Base-by-base conservation (phyloP, 2,797 vertebrate genomes). In the Pseudochirops cupreus region DNA sequence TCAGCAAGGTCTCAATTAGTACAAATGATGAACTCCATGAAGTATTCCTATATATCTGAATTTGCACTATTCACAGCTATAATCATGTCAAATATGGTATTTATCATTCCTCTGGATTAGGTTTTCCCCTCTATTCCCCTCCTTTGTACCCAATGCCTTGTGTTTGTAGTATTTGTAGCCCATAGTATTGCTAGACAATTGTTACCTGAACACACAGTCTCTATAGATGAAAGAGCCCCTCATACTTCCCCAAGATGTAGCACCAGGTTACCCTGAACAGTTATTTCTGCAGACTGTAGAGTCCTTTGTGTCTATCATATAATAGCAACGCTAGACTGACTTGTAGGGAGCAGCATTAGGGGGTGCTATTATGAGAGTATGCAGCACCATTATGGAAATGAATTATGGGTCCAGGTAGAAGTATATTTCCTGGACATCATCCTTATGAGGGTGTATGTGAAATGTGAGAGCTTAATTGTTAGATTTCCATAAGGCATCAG, bases 181-280 rank as follows among this genome's bases (percentile, higher is more conserved):
- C 98, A 97, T 98, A 98, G 97, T 98, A 95, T 52, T 52, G 56
- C 39, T 87, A 91, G n/a, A 98, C 97, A 98, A 98, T 98, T 95
- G 98, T 98, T 98, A 98, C 98, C 98, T 98, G 94, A 98, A 59
- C 97, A 98, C 98, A 97, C 94, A 98, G 98, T 97, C 98, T 6
- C 46, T n/a, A 3, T 55, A 92, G 2, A 31, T 95, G n/a, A 55
- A 90, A 50, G 92, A 92, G 26, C 62, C 33, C 91, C 93, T 91
- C 26, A 6, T 55, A 16, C 94, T 94, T 55, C 59, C 93, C 95
- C 89, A 91, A 2, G 50, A 96, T 52, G 74, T 58, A 93, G 95
- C 46, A 82, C 56, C 50, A 91, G 67, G 21, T 0, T 12, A 57
- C 24, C 93, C 58, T 10, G 1, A 96, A 21, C 52, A 58, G 31